Base-by-base conservation (phyloP, 1,140 invertebrate species). In the Copidosoma floridanum region DNA sequence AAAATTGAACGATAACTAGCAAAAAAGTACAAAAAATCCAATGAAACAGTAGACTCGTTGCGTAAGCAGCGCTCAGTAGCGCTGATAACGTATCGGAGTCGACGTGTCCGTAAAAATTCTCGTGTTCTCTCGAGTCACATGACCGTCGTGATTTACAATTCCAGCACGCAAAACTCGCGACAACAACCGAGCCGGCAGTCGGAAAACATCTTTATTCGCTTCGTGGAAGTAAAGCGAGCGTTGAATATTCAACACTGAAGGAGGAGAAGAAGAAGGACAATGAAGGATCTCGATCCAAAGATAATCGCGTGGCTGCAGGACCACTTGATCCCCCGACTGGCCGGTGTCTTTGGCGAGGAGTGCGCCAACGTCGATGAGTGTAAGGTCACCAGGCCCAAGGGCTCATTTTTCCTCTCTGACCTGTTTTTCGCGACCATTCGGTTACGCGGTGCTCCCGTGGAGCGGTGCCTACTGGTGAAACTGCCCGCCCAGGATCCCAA, bases 151-250 rank as follows among this genome's bases (percentile, higher is more conserved):
- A n/a, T n/a, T n/a, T n/a, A n/a, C n/a, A n/a, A n/a, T n/a, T n/a
- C n/a, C n/a, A n/a, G n/a, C n/a, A n/a, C n/a, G n/a, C n/a, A n/a
- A n/a, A n/a, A n/a, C n/a, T n/a, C n/a, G n/a, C n/a, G n/a, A n/a
- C n/a, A n/a, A n/a, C n/a, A n/a, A n/a, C n/a, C n/a, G n/a, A n/a
- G n/a, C n/a, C n/a, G n/a, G n/a, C n/a, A n/a, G n/a, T n/a, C n/a
- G n/a, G n/a, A n/a, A n/a, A n/a, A n/a, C n/a, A n/a, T n/a, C n/a
- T n/a, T n/a, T n/a, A n/a, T n/a, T n/a, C n/a, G 26, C 1, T 16
- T 21, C 10, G 1, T 70, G 0, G 65, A 66, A 1, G 16, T 69
- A 0, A 71, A 73, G 35, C 61, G 12, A 20, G 63, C 63, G 10
- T 0, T 57, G 2, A 8, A 10, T 5, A 3, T n/a, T 7, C 43